Evolutionary conservation across 2,888 invertebrate species (phyloP), one percentile per base, ranked within the genome.

Genomic region (Troides helena): DNA sequence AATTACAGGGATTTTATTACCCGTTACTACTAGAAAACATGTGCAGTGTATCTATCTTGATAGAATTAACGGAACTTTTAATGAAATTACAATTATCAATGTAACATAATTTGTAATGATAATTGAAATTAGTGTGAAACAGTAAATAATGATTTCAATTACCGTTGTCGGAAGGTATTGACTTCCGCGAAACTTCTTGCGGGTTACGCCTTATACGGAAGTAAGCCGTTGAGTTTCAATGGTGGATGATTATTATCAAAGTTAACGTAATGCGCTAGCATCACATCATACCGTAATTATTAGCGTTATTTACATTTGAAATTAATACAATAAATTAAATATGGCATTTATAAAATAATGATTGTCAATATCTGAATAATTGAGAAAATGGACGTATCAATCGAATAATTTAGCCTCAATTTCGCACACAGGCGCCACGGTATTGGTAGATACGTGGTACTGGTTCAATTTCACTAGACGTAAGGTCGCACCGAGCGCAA

Each of bases 381-480:
- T 39, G 46, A 57, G 66, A 61, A 75, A 75, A 77, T 74, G 73
- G 72, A 70, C 72, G 74, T 75, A 76, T 72, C 61, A 73, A 78
- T 79, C 79, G 77, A 79, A 77, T 79, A 75, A 80, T 73, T 76
- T 76, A 81, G 77, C 76, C 76, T 78, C 77, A 79, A 79, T 78
- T 80, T 78, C 76, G 80, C 75, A 74, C 74, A 76, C 72, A 75
- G 81, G 76, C 78, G 79, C 77, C 78, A 76, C 74, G 71, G 78
- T 78, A 79, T 80, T 78, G 80, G 79, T 81, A 77, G 78, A 76
- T 75, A 74, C 74, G 73, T 74, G 74, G 75, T 83, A 87, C 88
- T 84, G 86, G 87, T 89, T 88, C 85, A 90, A 90, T 91, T 90
- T 90, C 90, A 90, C 90, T 88, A 85, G 85, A 84, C 76, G 80